These are phyloP conservation scores for Cephus nigrinus DNA, from an alignment of 2,888 invertebrate genomes.

Conservation along the genomic window DNA sequence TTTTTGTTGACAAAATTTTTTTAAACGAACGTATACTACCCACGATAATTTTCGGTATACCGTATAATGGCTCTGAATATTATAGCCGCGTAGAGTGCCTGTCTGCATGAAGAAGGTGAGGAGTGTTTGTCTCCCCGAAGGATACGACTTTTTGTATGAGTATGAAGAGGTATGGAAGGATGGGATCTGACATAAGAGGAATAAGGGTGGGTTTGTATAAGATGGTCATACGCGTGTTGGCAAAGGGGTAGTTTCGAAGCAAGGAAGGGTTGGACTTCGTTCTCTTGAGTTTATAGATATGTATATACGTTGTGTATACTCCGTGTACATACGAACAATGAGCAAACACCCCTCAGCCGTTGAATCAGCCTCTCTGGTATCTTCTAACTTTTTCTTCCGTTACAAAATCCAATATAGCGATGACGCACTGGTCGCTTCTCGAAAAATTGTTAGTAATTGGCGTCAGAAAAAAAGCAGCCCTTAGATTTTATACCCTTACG, in stretches of 20 bases:
- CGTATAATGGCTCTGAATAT: no score
- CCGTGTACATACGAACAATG: constrained; percentile 34
- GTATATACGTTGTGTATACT: neutral
- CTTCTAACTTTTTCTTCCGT: constrained; percentile 26
- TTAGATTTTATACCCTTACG: neutral
- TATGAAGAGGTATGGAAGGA: neutral
- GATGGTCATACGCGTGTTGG: neutral
- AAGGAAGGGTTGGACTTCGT: constrained; percentile 31
- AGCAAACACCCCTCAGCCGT: constrained; percentile 49
- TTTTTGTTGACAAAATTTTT: no score
- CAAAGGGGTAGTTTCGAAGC: neutral
- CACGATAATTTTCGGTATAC: neutral
- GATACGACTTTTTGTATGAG: neutral
- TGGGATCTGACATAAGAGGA: neutral
- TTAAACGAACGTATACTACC: neutral
- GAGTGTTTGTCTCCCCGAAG: neutral
- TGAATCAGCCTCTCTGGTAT: constrained; percentile 39
- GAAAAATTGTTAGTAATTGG: constrained; percentile 29
- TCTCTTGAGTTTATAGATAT: neutral
- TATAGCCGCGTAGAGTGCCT: neutral
- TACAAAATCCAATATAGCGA: constrained; percentile 9
- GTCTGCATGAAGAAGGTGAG: neutral
- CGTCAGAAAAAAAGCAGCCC: neutral
- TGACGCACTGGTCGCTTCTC: constrained; percentile 37
- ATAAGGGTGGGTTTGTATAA: neutral